Conservation (phyloP, 2,888 invertebrate species). For the Tenthredo livida region DNA sequence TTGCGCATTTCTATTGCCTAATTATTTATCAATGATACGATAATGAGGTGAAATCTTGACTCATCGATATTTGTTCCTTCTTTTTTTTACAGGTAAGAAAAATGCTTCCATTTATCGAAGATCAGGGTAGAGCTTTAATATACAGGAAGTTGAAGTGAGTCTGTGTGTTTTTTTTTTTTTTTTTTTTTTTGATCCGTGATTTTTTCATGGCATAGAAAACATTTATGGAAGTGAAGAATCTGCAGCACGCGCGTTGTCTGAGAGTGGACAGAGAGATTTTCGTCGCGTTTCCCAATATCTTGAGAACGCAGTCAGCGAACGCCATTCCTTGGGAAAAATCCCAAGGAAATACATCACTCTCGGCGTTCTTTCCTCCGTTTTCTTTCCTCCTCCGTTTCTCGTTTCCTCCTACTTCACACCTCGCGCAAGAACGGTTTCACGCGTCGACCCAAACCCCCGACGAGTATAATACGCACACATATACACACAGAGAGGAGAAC, state of each 20-base stretch:
- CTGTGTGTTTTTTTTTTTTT: neutral
- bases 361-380: conserved; percentile 27
- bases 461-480: neutral
- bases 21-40: neutral
- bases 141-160: neutral
- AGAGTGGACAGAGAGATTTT: conserved; percentile 23
- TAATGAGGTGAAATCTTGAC: neutral
- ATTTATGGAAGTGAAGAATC: neutral
- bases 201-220: neutral
- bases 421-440: conserved; percentile 43
- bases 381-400: conserved; percentile 4
- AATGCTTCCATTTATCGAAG: neutral
- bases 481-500: neutral
- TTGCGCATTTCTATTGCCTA: too few relatives aligned
- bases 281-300: conserved; percentile 32
- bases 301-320: conserved; percentile 46
- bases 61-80: neutral
- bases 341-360: conserved; percentile 46
- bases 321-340: conserved; percentile 49
- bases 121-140: neutral
- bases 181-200: neutral
- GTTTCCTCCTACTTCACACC: conserved; percentile 31
- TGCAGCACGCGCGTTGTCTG: neutral
- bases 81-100: conserved; percentile 15
- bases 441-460: conserved; percentile 13